phyloP scores from a whole-genome alignment of 2,888 invertebrate genomes.

The Penaeus monodon region DNA sequence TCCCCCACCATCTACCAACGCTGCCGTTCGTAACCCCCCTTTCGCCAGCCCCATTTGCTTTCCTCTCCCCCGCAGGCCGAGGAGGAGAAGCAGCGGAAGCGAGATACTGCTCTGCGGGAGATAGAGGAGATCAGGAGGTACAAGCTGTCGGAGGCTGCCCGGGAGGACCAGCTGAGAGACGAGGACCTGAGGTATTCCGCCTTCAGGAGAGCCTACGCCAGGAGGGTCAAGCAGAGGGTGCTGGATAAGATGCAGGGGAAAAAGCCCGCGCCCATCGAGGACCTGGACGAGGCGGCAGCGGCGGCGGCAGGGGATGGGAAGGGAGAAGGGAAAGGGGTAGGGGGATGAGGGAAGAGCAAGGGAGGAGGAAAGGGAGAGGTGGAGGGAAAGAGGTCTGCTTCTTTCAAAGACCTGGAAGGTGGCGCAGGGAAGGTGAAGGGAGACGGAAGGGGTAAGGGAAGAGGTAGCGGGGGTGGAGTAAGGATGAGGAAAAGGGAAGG shows the following conservation, averaged over 20 bases:
- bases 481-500: not conserved
- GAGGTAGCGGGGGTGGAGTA: not conserved
- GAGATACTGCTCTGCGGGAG: conserved; percentile 29
- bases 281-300: too few relatives aligned
- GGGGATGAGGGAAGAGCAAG: too few relatives aligned
- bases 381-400: too few relatives aligned
- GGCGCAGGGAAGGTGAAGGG: too few relatives aligned
- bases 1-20: too few relatives aligned
- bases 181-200: conserved; percentile 50
- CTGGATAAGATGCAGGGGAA: conserved; percentile 52
- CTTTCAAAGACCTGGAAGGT: too few relatives aligned
- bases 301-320: too few relatives aligned
- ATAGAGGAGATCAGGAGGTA: conserved; percentile 24
- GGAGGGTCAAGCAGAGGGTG: conserved; percentile 43
- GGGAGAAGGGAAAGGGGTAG: too few relatives aligned
- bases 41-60: too few relatives aligned
- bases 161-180: conserved; percentile 23
- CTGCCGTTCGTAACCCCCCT: too few relatives aligned
- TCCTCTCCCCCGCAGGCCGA: conserved; percentile 11
- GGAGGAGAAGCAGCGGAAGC: conserved; percentile 21
- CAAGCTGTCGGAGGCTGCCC: conserved; percentile 18
- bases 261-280: not conserved
- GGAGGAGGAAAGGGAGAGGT: too few relatives aligned
- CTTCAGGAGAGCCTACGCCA: conserved; percentile 41
- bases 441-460: not conserved